A percentile compares a stretch with the other conserved stretches of the same genome.
Conservation (phyloP, 2,797 vertebrate genomes). For the Thaleichthys pacificus region DNA sequence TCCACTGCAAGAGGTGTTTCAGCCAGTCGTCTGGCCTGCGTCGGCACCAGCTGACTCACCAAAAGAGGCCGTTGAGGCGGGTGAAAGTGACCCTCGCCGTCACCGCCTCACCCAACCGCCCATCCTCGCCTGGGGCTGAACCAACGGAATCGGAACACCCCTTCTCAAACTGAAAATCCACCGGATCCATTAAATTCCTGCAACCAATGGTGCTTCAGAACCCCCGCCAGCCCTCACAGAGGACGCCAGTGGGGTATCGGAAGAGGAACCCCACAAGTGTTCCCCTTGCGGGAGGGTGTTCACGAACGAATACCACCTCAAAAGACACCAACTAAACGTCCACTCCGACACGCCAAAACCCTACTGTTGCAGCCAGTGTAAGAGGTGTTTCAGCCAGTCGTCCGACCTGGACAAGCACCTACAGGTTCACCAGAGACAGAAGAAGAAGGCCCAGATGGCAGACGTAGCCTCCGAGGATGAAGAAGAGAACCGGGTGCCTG, state of each 20-base stretch:
- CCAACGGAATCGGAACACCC: conserved; percentile 19
- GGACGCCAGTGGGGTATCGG: conserved; percentile 23
- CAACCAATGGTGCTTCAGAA: background rate
- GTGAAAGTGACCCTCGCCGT: background rate
- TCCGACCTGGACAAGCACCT: conserved; percentile 76
- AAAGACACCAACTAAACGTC: conserved; percentile 73
- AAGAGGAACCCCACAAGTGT: conserved; percentile 47
- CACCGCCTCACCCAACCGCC: background rate
- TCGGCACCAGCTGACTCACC: background rate
- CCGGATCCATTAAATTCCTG: background rate
- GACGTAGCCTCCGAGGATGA: background rate
- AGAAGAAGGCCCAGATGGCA: conserved; percentile 1
- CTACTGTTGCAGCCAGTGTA: conserved; percentile 76
- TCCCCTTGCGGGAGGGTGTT: conserved; percentile 72
- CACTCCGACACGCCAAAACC: conserved; percentile 74
- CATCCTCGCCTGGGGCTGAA: background rate
- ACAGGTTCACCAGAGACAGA: conserved; percentile 58
- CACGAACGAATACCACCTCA: conserved; percentile 70
- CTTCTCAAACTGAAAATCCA: background rate
- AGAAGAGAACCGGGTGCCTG: background rate
- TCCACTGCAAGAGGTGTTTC: conserved; percentile 13
- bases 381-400: conserved; percentile 74
- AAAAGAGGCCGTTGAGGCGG: background rate
- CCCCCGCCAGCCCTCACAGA: conserved; percentile 9
- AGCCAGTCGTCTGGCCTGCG: background rate